These are phyloP conservation scores for Vireo altiloquus DNA, from an alignment of 2,113 vertebrate genomes.

Conservation along the genomic window DNA sequence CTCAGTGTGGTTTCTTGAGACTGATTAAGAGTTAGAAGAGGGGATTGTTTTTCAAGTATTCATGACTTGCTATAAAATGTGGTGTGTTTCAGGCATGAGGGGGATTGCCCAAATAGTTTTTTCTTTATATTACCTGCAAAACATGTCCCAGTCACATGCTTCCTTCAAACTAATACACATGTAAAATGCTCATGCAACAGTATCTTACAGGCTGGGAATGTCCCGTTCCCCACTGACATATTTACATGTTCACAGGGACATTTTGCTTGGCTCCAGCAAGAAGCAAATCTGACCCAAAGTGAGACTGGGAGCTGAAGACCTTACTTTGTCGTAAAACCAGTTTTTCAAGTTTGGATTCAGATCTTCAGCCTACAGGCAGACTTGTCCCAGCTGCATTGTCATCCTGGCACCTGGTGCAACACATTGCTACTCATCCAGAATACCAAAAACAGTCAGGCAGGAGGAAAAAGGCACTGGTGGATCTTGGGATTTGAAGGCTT, in stretches of 20 bases:
- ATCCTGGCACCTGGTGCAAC: not conserved
- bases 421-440: not conserved
- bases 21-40: slow-evolving; percentile 12
- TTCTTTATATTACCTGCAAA: not conserved
- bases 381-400: not conserved
- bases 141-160: not conserved
- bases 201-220: not conserved
- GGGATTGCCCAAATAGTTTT: not conserved
- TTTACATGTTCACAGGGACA: accelerated
- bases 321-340: not conserved
- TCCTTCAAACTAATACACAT: not conserved
- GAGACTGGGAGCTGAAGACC: not conserved
- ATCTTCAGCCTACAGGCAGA: not conserved
- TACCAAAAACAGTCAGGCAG: not conserved
- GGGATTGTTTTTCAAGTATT: slow-evolving; percentile 30
- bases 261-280: not conserved
- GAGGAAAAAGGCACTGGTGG: not conserved
- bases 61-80: not conserved
- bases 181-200: not conserved
- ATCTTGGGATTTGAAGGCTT: not conserved
- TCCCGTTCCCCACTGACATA: not conserved
- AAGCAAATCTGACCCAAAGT: not conserved
- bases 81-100: not conserved
- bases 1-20: slow-evolving; percentile 54
- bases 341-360: slow-evolving; percentile 3